A percentile compares a stretch with the other conserved stretches of the same genome.
Evolutionary conservation across 2,888 invertebrate species (phyloP).

Genomic region (Drosophila colorata): DNA sequence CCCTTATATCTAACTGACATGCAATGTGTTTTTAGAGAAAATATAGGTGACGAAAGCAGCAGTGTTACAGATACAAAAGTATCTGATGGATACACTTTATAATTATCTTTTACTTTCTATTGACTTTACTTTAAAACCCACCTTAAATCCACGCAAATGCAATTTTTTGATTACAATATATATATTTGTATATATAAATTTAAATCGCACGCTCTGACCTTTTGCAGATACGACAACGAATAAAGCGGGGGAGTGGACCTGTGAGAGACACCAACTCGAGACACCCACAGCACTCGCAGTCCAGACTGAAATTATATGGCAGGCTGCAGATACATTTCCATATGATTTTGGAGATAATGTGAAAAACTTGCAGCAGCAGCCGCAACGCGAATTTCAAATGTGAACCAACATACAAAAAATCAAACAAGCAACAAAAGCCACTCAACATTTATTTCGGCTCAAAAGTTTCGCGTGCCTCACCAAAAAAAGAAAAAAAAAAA

Average conservation of each 20-base stretch:
- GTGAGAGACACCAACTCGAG: conserved; percentile 12
- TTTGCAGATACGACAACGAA: conserved; percentile 71
- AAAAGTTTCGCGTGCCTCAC: conserved; percentile 62
- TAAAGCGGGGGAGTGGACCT: conserved; percentile 24
- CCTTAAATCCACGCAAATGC: conserved; percentile 9
- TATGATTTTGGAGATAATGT: conserved; percentile 79
- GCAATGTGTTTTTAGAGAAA: conserved; percentile 3
- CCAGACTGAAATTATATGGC: conserved; percentile 40
- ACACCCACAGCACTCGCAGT: conserved; percentile 48
- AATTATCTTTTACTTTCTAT: neutral
- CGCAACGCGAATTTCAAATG: conserved; percentile 57
- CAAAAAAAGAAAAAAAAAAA: conserved; percentile 37
- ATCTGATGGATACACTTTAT: neutral
- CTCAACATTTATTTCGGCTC: conserved; percentile 36
- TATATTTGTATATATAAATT: conserved; percentile 23
- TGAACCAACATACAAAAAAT: conserved; percentile 46
- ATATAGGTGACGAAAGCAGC: neutral
- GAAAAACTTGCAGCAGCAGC: conserved; percentile 60
- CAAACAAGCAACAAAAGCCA: conserved; percentile 15
- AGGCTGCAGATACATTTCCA: conserved; percentile 61
- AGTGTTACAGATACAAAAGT: neutral
- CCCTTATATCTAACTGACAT: conserved; percentile 12
- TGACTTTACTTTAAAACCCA: conserved; percentile 12
- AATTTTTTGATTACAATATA: neutral
- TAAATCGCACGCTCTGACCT: conserved; percentile 74